Evolutionary conservation across 1,140 invertebrate species (phyloP).

Genomic region (Drosophila guanche): DNA sequence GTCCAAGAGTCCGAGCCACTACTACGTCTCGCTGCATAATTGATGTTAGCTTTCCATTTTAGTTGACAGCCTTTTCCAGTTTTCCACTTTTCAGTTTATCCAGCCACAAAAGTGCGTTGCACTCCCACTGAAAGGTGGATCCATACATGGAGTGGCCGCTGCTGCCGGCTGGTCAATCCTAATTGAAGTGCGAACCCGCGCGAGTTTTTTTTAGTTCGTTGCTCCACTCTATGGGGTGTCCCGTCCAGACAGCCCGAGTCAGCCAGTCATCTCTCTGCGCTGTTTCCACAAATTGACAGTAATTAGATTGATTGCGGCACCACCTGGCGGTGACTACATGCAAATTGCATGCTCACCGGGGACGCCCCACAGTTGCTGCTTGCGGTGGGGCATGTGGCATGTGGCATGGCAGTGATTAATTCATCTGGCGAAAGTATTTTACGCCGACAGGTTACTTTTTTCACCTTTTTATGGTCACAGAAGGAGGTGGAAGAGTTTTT

Average conservation of each 20-base stretch:
- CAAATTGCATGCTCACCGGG: conserved; percentile 41
- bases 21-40: conserved; percentile 54
- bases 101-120: conserved; percentile 39
- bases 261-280: no score
- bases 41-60: conserved; percentile 81
- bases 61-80: conserved; percentile 62
- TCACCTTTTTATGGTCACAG: background rate
- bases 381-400: no score
- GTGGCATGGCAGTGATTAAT: conserved; percentile 54
- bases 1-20: conserved; percentile 29
- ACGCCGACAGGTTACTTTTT: conserved; percentile 17
- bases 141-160: conserved; percentile 9
- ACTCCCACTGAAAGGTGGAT: conserved; percentile 42
- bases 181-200: conserved; percentile 50
- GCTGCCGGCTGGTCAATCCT: conserved; percentile 3
- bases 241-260: no score
- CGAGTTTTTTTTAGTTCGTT: conserved; percentile 15
- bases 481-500: no score
- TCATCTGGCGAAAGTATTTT: conserved; percentile 73
- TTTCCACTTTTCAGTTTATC: conserved; percentile 37
- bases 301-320: conserved; percentile 74
- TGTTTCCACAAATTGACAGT: conserved; percentile 60
- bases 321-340: conserved; percentile 47
- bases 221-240: background rate
- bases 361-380: no score